phyloP scores from a whole-genome alignment of 2,888 invertebrate species.

The Ernsta delagoae region DNA sequence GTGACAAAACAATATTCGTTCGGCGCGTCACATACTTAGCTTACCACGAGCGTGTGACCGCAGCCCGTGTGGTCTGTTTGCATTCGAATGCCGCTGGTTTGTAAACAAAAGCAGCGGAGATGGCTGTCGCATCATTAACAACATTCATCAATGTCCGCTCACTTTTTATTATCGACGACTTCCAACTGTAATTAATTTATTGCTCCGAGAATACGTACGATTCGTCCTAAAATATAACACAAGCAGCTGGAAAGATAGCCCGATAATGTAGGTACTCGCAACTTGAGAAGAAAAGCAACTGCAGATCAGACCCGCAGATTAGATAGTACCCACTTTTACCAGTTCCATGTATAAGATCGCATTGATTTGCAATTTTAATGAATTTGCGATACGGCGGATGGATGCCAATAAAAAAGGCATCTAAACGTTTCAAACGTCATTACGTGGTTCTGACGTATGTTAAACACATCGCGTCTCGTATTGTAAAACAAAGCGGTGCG shows the following conservation, averaged over 20 bases:
- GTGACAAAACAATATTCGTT: constrained; percentile 37
- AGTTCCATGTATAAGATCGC: constrained; percentile 39
- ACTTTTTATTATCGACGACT: constrained; percentile 43
- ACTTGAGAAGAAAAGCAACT: constrained; percentile 31
- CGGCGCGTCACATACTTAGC: constrained; percentile 42
- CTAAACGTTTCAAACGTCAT: constrained; percentile 63
- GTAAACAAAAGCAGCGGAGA: constrained; percentile 64
- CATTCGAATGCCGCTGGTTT: constrained; percentile 55
- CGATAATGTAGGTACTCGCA: constrained; percentile 11
- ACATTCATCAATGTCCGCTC: constrained; percentile 46
- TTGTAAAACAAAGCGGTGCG: constrained; percentile 61
- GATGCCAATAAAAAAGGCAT: constrained; percentile 46
- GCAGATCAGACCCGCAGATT: constrained; percentile 38
- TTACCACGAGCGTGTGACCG: constrained; percentile 48
- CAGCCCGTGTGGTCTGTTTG: constrained; percentile 50
- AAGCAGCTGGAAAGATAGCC: constrained; percentile 11
- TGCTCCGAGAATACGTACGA: constrained; percentile 13
- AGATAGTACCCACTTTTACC: constrained; percentile 40
- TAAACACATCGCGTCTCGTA: constrained; percentile 69
- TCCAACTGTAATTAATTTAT: constrained; percentile 12
- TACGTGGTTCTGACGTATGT: constrained; percentile 67
- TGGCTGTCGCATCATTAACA: constrained; percentile 49
- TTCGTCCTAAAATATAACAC: constrained; percentile 9
- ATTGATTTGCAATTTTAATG: constrained; percentile 44
- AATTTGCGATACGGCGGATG: constrained; percentile 39